A percentile compares a stretch with the other conserved stretches of the same genome.
Conservation (phyloP, 2,113 vertebrate genomes). For the Empidonax alnorum region DNA sequence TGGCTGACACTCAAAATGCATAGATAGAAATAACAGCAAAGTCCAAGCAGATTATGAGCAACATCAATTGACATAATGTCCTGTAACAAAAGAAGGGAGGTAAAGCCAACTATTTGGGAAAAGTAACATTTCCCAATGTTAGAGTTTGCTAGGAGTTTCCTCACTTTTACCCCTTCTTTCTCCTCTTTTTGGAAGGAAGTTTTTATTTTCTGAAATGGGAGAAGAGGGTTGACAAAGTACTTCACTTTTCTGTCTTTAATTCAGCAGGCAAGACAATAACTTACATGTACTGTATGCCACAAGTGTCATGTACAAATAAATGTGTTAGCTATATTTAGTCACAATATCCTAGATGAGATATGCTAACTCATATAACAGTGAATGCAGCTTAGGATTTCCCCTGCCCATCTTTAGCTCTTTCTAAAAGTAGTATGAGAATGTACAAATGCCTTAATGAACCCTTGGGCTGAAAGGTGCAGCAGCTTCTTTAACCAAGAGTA, state of each 20-base stretch:
- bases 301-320: background rate
- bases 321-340: background rate
- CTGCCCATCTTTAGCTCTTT: background rate
- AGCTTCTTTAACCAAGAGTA: background rate
- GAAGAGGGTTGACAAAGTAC: background rate
- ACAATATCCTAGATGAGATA: background rate
- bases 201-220: background rate
- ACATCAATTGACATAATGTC: background rate
- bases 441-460: background rate
- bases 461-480: background rate
- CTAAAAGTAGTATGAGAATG: background rate
- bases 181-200: background rate
- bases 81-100: background rate
- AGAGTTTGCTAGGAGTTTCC: background rate
- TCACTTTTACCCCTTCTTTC: background rate
- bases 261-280: background rate
- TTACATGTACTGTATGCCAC: background rate
- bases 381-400: background rate
- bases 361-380: background rate
- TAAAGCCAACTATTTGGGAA: background rate
- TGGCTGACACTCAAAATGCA: background rate
- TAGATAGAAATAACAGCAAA: background rate
- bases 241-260: background rate
- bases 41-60: background rate
- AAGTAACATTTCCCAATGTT: background rate